Percentiles rank a stretch among this genome's conserved stretches.
phyloP scores from a whole-genome alignment of 2,113 vertebrate genomes.

The Genyomyrus donnyi region DNA sequence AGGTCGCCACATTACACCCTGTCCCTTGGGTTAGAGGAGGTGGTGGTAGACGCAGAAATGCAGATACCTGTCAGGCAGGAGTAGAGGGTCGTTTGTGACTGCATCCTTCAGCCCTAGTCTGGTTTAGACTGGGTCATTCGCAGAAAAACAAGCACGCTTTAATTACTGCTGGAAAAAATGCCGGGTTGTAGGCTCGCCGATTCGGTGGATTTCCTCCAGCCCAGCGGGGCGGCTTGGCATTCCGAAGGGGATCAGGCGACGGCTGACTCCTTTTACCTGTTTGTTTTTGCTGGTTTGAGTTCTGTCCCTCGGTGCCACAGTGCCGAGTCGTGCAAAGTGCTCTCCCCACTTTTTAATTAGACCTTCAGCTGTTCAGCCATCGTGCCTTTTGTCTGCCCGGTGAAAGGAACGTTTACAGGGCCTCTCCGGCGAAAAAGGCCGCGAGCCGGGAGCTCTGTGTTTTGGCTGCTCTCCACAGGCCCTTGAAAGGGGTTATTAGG shows the following conservation, averaged over 20 bases:
- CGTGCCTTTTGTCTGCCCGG: not conserved
- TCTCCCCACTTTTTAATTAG: not conserved
- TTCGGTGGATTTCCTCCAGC: not conserved
- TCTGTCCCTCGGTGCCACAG: not conserved
- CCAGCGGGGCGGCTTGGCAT: not conserved
- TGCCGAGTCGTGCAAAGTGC: not conserved
- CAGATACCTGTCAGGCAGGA: not conserved
- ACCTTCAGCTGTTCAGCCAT: not conserved
- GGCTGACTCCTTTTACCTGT: not conserved
- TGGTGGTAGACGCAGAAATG: not conserved
- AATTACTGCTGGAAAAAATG: constrained; percentile 3
- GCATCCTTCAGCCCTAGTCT: not conserved
- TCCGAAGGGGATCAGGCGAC: not conserved
- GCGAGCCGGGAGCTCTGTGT: not conserved
- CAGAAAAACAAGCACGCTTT: not conserved
- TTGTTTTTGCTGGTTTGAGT: not conserved
- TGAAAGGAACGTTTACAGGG: not conserved
- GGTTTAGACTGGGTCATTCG: not conserved
- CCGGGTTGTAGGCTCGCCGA: not conserved
- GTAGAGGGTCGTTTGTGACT: not conserved
- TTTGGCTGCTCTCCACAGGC: not conserved
- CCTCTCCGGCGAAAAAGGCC: not conserved
- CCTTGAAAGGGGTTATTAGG: not conserved
- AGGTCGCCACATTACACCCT: not conserved
- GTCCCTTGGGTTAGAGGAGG: not conserved